These are phyloP conservation scores for Papio anubis DNA, from an alignment of 2,113 vertebrate species.

Conservation along the genomic window DNA sequence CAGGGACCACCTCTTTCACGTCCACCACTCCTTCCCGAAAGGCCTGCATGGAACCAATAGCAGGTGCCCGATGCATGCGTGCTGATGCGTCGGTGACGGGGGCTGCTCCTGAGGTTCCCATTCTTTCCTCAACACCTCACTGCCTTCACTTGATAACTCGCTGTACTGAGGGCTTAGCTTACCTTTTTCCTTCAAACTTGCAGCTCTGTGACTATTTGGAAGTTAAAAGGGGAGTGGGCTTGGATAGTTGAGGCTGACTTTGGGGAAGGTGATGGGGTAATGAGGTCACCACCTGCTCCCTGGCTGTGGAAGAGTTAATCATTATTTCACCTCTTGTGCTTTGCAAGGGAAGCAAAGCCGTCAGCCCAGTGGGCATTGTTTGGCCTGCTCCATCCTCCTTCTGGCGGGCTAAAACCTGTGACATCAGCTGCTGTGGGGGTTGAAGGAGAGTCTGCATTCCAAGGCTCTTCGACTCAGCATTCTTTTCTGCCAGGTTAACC, in stretches of 20 bases:
- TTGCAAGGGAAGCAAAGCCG: fast-evolving
- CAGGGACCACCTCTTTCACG: neutral
- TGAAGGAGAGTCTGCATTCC: too few relatives aligned
- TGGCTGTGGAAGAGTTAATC: fast-evolving
- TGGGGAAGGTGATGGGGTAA: neutral
- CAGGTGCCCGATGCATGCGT: fast-evolving
- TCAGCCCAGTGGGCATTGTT: fast-evolving
- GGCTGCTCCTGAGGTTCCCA: neutral
- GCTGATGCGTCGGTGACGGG: fast-evolving
- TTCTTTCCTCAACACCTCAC: neutral
- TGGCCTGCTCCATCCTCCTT: neutral
- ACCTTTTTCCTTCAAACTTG: neutral
- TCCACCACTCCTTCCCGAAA: fast-evolving
- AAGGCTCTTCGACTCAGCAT: neutral
- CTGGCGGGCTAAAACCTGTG: too few relatives aligned
- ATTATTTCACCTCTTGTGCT: fast-evolving
- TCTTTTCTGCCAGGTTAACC: neutral
- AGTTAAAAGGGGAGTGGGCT: too few relatives aligned
- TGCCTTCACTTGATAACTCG: neutral
- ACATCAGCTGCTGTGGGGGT: fast-evolving
- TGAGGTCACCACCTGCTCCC: neutral
- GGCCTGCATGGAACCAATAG: fast-evolving
- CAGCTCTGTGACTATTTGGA: neutral
- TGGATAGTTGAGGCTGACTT: neutral
- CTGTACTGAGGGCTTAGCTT: neutral